Evolutionary conservation across 2,113 vertebrate genomes (phyloP), one percentile per base, ranked within the genome.

Genomic region (Syngnathus scovelli): DNA sequence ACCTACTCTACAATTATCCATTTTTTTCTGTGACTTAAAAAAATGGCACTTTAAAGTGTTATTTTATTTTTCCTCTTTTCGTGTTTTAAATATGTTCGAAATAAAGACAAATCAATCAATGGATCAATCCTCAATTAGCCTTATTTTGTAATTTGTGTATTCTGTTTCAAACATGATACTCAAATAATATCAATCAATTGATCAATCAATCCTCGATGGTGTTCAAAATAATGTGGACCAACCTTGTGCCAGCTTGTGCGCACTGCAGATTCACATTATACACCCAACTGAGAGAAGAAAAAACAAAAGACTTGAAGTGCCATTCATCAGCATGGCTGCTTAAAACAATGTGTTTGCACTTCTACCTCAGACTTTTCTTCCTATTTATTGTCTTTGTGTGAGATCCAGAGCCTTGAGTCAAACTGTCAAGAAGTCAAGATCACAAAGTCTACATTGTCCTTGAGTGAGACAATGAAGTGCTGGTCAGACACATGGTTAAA

Each of bases 171-270:
- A 33, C 27, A 33, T 33, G 27, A 3, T 33, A 33, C 27, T 33
- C 27, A 33, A 33, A 33, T 27, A 27, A 27, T 3, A 33, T 33
- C 27, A 33, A 33, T 33, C 27, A 33, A 33, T 33, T 33, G 27
- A 33, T 33, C 27, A 33, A 33, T 33, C 27, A 56, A 36, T 6
- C 23, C 54, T 56, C 16, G 23, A 16, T 16, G 13, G 27, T 33
- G 54, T 36, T 56, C 7, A 27, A 27, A 15, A 6, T 27, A 55
- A 55, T 12, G 52, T 78, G 71, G 78, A 79, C 56, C 51, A 72
- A 56, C 55, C 62, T 59, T 61, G 56, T 13, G 61, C 79, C 71
- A 78, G 77, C 77, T 75, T 70, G 73, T 74, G 75, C 48, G 11
- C 39, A 70, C 60, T 81, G 75, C 79, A 76, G 76, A 79, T 63